Evolutionary conservation across 1,140 invertebrate genomes (phyloP).

Genomic region (Listronotus oregonensis): DNA sequence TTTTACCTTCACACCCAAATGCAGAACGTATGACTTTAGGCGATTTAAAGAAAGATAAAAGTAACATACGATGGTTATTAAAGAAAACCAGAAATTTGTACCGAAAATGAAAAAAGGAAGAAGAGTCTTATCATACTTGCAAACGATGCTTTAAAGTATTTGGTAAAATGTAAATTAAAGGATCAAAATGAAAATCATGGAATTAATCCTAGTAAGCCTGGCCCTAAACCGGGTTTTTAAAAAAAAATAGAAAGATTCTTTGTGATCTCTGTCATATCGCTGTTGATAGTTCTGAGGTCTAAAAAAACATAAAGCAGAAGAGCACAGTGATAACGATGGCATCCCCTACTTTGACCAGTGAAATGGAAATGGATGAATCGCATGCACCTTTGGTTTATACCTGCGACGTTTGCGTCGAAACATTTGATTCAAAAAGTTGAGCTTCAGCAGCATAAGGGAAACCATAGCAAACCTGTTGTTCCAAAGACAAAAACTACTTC

Average conservation of each 20-base stretch:
- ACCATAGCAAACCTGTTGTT: slow-evolving; percentile 27
- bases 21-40: slow-evolving; percentile 41
- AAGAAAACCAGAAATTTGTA: slow-evolving; percentile 11
- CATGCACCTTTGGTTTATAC: slow-evolving; percentile 38
- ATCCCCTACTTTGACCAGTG: slow-evolving; percentile 27
- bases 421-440: slow-evolving; percentile 42
- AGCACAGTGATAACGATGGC: slow-evolving; percentile 32
- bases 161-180: slow-evolving; percentile 46
- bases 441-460: slow-evolving; percentile 46
- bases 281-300: slow-evolving; percentile 41
- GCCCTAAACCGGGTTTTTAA: background rate
- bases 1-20: slow-evolving; percentile 45
- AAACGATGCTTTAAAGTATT: slow-evolving; percentile 53
- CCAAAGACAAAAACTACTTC: slow-evolving; percentile 14
- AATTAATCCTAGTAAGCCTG: slow-evolving; percentile 33
- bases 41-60: slow-evolving; percentile 23
- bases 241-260: slow-evolving; percentile 40
- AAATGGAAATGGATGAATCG: slow-evolving; percentile 17
- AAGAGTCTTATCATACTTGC: slow-evolving; percentile 51
- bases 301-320: slow-evolving; percentile 45
- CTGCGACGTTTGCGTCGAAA: slow-evolving; percentile 47
- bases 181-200: slow-evolving; percentile 51
- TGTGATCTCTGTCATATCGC: slow-evolving; percentile 47
- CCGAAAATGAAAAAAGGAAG: slow-evolving; percentile 20
- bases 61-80: background rate